Conservation (phyloP, 1,140 invertebrate genomes). For the Bilobella aurantiaca region DNA sequence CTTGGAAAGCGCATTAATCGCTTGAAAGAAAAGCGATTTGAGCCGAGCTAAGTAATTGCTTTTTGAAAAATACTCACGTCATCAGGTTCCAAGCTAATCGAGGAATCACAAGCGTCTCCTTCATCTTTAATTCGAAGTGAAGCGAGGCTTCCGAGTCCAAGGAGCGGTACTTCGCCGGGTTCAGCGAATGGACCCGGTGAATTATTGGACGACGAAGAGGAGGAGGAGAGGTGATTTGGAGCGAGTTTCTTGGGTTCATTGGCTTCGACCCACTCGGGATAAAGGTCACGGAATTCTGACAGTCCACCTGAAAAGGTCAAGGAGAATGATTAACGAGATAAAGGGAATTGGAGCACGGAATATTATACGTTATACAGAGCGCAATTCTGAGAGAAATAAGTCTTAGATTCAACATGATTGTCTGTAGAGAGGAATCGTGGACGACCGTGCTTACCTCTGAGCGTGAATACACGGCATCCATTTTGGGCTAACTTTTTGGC, state of each 20-base stretch:
- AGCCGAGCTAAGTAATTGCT: too few species aligned
- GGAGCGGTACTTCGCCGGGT: constrained; percentile 38
- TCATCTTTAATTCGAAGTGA: constrained; percentile 41
- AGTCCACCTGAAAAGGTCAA: constrained; percentile 66
- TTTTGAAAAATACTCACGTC: constrained; percentile 25
- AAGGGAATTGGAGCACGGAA: not conserved
- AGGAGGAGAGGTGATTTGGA: constrained; percentile 18
- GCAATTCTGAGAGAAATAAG: too few species aligned
- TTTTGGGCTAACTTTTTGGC: constrained; percentile 35
- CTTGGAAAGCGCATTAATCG: too few species aligned
- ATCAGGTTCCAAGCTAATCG: constrained; percentile 37
- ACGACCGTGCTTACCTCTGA: constrained; percentile 23
- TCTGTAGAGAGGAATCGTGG: not conserved
- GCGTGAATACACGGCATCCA: constrained; percentile 29
- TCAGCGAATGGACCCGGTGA: constrained; percentile 38
- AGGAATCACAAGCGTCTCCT: constrained; percentile 41
- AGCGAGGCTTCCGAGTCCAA: constrained; percentile 41
- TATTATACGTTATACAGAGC: too few species aligned
- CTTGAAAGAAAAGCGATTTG: too few species aligned
- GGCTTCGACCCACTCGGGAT: constrained; percentile 77
- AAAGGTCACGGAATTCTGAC: constrained; percentile 61
- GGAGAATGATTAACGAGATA: constrained; percentile 13
- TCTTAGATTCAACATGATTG: too few species aligned
- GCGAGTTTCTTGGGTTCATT: constrained; percentile 40
- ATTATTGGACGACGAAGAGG: constrained; percentile 16